Base-by-base conservation (phyloP, 64 coral and sea anemone species). In the Actinia tenebrosa region DNA sequence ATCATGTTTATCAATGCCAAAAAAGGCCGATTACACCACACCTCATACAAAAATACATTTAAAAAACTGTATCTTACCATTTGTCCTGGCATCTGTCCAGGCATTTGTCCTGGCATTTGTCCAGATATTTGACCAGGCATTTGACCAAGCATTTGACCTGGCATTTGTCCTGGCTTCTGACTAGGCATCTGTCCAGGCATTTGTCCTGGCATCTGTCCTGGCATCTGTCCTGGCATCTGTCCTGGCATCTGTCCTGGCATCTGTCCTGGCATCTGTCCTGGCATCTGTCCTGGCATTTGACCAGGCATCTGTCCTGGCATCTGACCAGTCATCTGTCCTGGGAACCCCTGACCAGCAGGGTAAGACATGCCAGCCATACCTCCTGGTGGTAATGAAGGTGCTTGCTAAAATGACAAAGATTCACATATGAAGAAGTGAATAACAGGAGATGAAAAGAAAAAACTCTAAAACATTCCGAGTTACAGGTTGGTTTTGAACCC, bases 361-460 rank as follows among this genome's bases (percentile, higher is more conserved):
- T 66, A n/a, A 46, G 79, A 44, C 15, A n/a, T 81, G 50, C 15
- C 45, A 46, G 37, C 79, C 42, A 81, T 81, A 46, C 79, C 79
- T 81, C 79, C 79, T 4, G 79, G 79, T 46, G 79, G 79, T 14
- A 81, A 81, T 81, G 79, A 53, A 46, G 79, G 79, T 44, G 79
- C 10, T 46, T 23, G 79, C 50, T 81, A 27, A 19, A 46, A 53
- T 46, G 79, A 46, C 42, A 81, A 44, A 20, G 10, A n/a, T 45
- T 69, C 89, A 75, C 30, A 37, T 37, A 45, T 80, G 43, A 90
- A 78, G 0, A 69, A 44, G 44, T 61, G 82, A 56, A 55, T 11
- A 55, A 37, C 30, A 37, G 30, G 30, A 37, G 30, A 1, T 1
- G 30, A 37, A 37, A 37, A 37, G 30, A 37, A 37, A 37, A 37